Conservation (phyloP, 2,797 vertebrate genomes). For the Mormyrus proboscirostris region DNA sequence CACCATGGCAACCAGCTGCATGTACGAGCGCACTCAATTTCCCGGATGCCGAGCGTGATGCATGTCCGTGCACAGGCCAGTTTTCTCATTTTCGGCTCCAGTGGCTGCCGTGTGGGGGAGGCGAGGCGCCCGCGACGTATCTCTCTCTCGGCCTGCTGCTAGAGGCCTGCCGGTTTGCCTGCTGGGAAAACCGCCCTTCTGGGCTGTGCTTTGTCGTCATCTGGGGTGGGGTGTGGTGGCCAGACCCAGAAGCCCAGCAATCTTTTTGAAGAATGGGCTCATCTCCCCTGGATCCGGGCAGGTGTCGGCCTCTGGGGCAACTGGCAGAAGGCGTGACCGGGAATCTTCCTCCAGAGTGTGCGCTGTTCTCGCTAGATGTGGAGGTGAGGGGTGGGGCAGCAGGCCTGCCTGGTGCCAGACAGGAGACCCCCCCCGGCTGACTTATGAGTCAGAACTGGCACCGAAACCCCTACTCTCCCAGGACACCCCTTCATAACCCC, state of each 20-base stretch:
- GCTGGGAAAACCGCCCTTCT: background rate
- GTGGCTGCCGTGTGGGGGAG: conserved; percentile 18
- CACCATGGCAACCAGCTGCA: conserved; percentile 35
- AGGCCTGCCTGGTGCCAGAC: background rate
- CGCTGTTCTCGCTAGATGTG: background rate
- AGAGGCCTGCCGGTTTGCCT: background rate
- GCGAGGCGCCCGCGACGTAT: conserved; percentile 28
- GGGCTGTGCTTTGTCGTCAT: background rate
- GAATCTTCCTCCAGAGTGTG: background rate
- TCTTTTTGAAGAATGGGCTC: background rate
- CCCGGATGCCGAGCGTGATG: conserved; percentile 40
- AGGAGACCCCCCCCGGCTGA: background rate
- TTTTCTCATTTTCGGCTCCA: conserved; percentile 19
- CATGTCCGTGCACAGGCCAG: conserved; percentile 23
- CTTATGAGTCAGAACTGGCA: background rate
- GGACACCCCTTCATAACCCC: background rate
- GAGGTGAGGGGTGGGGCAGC: background rate
- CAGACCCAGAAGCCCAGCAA: background rate
- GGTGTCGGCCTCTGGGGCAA: background rate
- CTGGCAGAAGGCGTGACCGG: background rate
- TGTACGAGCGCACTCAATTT: conserved; percentile 43
- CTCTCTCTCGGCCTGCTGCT: conserved; percentile 8
- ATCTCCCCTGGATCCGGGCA: background rate
- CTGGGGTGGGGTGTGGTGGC: background rate
- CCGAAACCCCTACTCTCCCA: background rate